These are phyloP conservation scores for Leptodactylus fuscus DNA, from an alignment of 2,113 vertebrate species.

Conservation along the genomic window DNA sequence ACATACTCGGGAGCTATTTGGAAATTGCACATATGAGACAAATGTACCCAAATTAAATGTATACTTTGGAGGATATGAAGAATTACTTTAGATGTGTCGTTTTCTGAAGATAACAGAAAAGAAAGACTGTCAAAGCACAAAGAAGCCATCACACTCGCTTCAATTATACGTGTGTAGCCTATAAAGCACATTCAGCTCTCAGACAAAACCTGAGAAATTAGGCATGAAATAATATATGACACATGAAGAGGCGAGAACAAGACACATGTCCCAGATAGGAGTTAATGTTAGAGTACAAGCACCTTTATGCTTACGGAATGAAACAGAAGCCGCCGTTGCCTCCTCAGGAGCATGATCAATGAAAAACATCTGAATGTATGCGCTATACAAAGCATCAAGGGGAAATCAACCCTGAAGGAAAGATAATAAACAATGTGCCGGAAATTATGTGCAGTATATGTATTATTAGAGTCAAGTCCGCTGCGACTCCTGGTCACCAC, in stretches of 20 bases:
- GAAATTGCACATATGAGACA: conserved; percentile 28
- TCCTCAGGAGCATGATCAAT: neutral
- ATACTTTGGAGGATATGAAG: conserved; percentile 35
- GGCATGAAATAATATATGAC: conserved; percentile 50
- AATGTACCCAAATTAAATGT: conserved; percentile 46
- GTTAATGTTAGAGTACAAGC: conserved; percentile 21
- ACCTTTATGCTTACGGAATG: conserved; percentile 9
- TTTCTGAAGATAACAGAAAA: conserved; percentile 34
- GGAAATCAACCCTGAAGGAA: neutral
- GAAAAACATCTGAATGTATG: neutral
- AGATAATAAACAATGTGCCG: neutral
- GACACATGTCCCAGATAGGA: conserved; percentile 29
- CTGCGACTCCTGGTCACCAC: neutral
- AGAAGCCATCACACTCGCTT: conserved; percentile 2
- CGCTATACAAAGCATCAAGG: neutral
- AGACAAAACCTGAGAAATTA: conserved; percentile 54
- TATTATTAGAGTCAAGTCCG: neutral
- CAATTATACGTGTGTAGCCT: conserved; percentile 38
- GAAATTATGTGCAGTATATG: neutral
- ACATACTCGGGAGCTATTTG: conserved; percentile 16
- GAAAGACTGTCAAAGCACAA: conserved; percentile 44
- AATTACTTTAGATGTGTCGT: conserved; percentile 27
- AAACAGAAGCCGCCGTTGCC: neutral
- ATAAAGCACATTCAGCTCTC: conserved; percentile 12
- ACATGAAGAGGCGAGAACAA: conserved; percentile 37